Base-by-base conservation (phyloP, 2,888 invertebrate species). In the Polyploca ridens region DNA sequence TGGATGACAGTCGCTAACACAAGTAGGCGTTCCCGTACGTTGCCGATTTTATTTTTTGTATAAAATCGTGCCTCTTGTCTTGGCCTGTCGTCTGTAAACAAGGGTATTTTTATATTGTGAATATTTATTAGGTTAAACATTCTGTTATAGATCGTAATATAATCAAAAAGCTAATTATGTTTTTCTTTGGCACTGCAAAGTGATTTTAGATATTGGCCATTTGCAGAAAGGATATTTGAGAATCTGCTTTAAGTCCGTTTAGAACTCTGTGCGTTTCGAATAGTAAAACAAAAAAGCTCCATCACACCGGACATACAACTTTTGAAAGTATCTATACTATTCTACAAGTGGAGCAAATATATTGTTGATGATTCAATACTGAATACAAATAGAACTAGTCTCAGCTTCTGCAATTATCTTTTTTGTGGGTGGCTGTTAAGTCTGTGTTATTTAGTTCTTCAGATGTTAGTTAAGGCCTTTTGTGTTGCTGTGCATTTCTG, bases 401-500 rank as follows among this genome's bases (percentile, higher is more conserved):
- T 79, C 79, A 77, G 77, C 77, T 81, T 80, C 76, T 74, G 83
- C 80, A 83, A 80, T 79, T 69, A 84, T 90, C 86, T 79, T 87
- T 90, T 88, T 82, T 87, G 91, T 87, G 87, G 84, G 85, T 86
- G 90, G 86, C 91, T 87, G 85, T 86, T 89, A 86, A 86, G 85
- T 91, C 92, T 91, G 91, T 93, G 93, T 93, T 94, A 93, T 90
- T 92, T 90, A 90, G 90, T 91, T 93, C 82, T 89, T 90, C 89
- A 86, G 83, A 83, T 82, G 87, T 86, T 91, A 89, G 85, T 81
- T 93, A 91, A 90, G 91, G 88, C 86, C 85, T 90, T 85, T 90
- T 93, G 90, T 91, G 91, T 94, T 93, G 93, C 93, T 93, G 91
- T 92, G 93, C 94, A 93, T 93, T 93, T 93, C 89, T 89, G 90